A percentile compares a stretch with the other conserved stretches of the same genome.
These are phyloP conservation scores for Solea solea DNA, from an alignment of 2,113 vertebrate species.

Conservation along the genomic window DNA sequence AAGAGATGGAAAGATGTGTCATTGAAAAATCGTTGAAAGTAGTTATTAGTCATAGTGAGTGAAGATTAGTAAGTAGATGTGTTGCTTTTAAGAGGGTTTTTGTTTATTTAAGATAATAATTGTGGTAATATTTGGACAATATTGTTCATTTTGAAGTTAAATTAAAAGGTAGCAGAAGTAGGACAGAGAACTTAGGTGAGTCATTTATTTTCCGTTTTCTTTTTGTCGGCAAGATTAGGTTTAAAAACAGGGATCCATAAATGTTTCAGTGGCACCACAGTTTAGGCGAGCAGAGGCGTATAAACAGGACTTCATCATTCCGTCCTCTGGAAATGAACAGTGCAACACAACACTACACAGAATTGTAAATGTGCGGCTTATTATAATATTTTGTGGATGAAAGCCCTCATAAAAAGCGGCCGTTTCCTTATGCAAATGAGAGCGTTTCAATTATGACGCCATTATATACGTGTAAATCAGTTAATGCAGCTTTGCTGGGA, in stretches of 20 bases:
- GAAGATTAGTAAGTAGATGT: no score
- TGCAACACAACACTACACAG: conserved; percentile 23
- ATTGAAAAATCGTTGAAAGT: no score
- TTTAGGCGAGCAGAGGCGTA: neutral
- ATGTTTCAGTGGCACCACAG: neutral
- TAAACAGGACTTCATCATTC: neutral
- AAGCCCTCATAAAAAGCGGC: conserved; percentile 45
- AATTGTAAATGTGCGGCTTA: conserved; percentile 16
- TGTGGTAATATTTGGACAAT: no score
- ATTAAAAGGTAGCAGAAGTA: no score
- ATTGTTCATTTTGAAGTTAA: no score
- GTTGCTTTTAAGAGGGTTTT: no score
- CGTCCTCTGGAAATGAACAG: conserved; percentile 20
- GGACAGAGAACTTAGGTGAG: no score
- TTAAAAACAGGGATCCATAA: neutral
- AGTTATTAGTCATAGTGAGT: no score
- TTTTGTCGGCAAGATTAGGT: no score
- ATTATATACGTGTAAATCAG: conserved; percentile 47
- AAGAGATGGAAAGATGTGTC: no score
- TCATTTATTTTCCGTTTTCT: no score
- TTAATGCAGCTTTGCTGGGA: conserved; percentile 56
- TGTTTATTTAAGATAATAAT: no score
- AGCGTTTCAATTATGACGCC: conserved; percentile 54
- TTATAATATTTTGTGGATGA: conserved; percentile 48
- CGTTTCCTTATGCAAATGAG: conserved; percentile 59